phyloP scores from a whole-genome alignment of 2,113 vertebrate species.

The Ameiurus melas region DNA sequence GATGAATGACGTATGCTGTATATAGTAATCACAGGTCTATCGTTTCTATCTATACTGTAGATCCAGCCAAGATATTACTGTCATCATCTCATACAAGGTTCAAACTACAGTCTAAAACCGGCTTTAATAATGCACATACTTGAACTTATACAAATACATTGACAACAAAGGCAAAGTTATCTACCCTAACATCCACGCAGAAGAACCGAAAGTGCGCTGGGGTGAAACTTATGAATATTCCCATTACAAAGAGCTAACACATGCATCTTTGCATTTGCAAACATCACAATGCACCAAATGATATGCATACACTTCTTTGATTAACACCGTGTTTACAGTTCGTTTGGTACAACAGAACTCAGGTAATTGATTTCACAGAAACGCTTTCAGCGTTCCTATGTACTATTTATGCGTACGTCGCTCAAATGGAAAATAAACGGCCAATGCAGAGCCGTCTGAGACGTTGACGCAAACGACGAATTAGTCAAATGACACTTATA shows the following conservation, averaged over 20 bases:
- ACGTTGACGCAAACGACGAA: neutral
- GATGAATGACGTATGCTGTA: neutral
- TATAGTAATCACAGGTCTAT: neutral
- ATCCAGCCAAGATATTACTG: neutral
- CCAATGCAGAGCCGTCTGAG: neutral
- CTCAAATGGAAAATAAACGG: slow-evolving; percentile 1
- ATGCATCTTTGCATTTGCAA: slow-evolving; percentile 2
- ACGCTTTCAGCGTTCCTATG: neutral
- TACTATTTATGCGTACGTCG: neutral
- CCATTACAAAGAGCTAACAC: slow-evolving; percentile 41
- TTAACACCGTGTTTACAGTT: slow-evolving; percentile 56
- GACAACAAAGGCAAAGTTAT: neutral
- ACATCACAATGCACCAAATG: slow-evolving; percentile 11
- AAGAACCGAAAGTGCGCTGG: neutral
- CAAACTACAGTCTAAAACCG: neutral
- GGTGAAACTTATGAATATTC: slow-evolving; percentile 32
- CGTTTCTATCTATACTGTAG: too few species aligned
- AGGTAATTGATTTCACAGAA: slow-evolving; percentile 27
- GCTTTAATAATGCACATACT: neutral
- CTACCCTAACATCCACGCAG: slow-evolving; percentile 27
- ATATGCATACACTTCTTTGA: slow-evolving; percentile 58
- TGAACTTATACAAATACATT: neutral
- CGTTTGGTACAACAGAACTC: slow-evolving; percentile 23
- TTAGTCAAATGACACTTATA: neutral
- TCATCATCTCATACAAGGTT: neutral